These are phyloP conservation scores for Tachystola acroxantha DNA, from an alignment of 2,888 invertebrate genomes.

Conservation along the genomic window DNA sequence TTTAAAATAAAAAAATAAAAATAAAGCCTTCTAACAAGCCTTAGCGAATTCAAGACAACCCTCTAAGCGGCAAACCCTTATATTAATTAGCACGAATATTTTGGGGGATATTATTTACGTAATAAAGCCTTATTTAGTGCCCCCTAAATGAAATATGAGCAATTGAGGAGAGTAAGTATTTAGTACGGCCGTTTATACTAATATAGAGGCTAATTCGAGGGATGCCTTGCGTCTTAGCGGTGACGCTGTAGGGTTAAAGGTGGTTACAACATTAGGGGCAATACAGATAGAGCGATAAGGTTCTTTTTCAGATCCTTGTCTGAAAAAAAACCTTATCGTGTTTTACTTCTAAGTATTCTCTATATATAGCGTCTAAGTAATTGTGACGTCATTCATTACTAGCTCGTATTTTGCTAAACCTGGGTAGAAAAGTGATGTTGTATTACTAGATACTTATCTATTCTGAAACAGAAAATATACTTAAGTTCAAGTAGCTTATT, in stretches of 20 bases:
- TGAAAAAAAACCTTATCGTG: no score
- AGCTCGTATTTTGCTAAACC: no score
- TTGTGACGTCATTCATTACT: no score
- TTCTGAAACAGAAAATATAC: no score
- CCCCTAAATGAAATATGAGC: conserved; percentile 70
- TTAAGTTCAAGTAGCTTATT: no score
- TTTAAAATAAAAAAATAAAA: conserved; percentile 25
- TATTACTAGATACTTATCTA: no score
- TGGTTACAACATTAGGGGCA: no score
- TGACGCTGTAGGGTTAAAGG: background rate
- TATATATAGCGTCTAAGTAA: no score
- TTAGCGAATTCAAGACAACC: conserved; percentile 38
- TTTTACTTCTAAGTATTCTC: no score
- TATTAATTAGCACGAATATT: conserved; percentile 74
- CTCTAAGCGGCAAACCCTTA: conserved; percentile 53
- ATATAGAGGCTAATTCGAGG: conserved; percentile 4
- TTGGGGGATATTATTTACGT: conserved; percentile 72
- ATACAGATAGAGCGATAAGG: no score
- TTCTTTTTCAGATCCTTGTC: no score
- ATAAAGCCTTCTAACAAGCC: conserved; percentile 29
- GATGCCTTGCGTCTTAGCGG: background rate
- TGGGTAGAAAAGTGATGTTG: no score
- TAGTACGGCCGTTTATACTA: conserved; percentile 30
- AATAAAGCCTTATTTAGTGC: conserved; percentile 74
- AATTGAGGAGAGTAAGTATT: conserved; percentile 65